Evolutionary conservation across 2,113 vertebrate genomes (phyloP).

Genomic region (Lipotes vexillifer): DNA sequence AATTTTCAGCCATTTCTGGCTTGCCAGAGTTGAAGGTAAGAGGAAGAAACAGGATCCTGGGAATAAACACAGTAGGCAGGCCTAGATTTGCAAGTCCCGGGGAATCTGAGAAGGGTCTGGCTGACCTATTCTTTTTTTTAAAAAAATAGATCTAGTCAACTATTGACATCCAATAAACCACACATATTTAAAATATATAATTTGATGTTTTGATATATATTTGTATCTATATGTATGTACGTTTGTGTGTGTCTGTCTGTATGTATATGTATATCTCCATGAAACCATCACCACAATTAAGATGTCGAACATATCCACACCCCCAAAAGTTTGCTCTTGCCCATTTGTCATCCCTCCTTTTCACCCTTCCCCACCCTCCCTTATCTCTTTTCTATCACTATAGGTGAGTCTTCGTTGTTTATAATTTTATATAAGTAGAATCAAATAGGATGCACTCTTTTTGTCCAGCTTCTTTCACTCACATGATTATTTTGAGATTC

Average conservation of each 20-base stretch:
- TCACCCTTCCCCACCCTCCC: background rate
- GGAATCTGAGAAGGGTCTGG: background rate
- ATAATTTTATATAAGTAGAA: background rate
- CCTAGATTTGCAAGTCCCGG: background rate
- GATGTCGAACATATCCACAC: background rate
- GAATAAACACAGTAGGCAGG: background rate
- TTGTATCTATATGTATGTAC: accelerated
- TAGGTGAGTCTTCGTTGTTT: background rate
- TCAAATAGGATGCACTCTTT: background rate
- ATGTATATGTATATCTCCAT: background rate
- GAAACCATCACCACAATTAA: background rate
- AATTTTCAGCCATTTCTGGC: background rate
- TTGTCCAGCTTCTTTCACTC: background rate
- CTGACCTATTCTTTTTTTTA: background rate
- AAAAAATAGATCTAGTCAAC: background rate
- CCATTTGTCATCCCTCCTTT: background rate
- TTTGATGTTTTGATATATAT: background rate
- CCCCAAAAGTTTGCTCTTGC: background rate
- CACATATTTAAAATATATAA: background rate
- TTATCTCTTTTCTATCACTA: background rate
- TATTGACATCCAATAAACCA: background rate
- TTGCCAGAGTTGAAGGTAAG: background rate
- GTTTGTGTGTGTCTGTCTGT: background rate
- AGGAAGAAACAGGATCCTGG: background rate
- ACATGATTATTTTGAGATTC: background rate